phyloP scores from a whole-genome alignment of 2,888 invertebrate species.

The Nasonovia ribisnigri region DNA sequence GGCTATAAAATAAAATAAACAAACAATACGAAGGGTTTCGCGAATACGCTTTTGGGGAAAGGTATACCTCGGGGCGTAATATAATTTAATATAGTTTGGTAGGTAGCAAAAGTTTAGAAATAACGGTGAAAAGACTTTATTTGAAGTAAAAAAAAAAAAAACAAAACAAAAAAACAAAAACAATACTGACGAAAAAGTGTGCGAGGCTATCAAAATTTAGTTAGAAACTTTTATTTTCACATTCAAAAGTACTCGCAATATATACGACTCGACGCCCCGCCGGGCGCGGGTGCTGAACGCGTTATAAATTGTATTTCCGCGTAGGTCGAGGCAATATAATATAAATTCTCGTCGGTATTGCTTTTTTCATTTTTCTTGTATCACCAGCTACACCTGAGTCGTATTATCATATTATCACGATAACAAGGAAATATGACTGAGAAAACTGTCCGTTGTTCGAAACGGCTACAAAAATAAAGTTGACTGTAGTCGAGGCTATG shows the following conservation, averaged over 20 bases:
- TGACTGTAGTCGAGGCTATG: neutral
- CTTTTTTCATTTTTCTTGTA: neutral
- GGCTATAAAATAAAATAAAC: neutral
- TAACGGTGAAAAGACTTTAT: neutral
- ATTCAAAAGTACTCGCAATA: neutral
- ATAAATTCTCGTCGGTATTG: neutral
- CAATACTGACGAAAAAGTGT: neutral
- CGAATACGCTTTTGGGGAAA: neutral
- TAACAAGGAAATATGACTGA: neutral
- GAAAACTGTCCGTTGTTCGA: neutral
- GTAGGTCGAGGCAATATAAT: neutral
- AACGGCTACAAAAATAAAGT: neutral
- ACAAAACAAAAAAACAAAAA: conserved; percentile 5
- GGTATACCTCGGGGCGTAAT: neutral
- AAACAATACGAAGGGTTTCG: neutral
- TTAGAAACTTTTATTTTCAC: neutral
- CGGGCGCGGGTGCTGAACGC: neutral
- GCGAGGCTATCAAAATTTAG: neutral
- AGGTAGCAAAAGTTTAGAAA: neutral
- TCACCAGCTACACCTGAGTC: neutral
- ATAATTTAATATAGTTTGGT: neutral
- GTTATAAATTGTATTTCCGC: neutral
- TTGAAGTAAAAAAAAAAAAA: neutral
- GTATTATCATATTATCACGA: neutral
- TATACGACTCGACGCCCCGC: neutral